Conservation (phyloP, 2,113 vertebrate species). For the Recurvirostra avosetta region DNA sequence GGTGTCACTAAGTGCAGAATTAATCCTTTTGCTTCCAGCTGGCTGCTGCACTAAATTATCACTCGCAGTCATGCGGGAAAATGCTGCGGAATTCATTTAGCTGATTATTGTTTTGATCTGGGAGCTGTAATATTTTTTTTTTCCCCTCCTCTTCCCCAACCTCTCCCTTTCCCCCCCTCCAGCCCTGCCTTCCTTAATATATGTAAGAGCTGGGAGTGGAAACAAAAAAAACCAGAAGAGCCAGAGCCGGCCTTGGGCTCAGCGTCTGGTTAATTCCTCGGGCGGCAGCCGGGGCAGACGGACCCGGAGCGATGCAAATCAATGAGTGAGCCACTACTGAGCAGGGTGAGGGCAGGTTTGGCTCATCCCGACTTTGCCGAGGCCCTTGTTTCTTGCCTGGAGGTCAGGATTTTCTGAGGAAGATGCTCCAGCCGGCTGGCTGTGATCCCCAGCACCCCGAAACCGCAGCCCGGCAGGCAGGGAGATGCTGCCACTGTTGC, state of each 20-base stretch:
- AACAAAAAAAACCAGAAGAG: constrained; percentile 38
- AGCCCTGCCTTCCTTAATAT: background rate
- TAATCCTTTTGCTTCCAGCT: constrained; percentile 88
- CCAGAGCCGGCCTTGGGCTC: background rate
- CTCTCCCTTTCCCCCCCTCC: background rate
- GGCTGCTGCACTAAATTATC: constrained; percentile 87
- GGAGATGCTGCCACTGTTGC: background rate
- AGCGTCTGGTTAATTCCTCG: background rate
- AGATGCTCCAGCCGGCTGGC: background rate
- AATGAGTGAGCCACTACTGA: background rate
- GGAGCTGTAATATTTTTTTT: constrained; percentile 39
- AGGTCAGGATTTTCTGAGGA: background rate
- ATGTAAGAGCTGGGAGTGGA: constrained; percentile 31
- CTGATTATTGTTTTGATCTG: constrained; percentile 84
- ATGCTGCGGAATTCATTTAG: constrained; percentile 87
- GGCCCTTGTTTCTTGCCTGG: background rate
- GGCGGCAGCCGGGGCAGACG: background rate
- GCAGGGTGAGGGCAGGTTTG: background rate
- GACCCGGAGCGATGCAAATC: background rate
- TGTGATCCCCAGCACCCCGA: background rate
- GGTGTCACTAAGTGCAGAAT: constrained; percentile 85
- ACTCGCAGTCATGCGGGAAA: constrained; percentile 88
- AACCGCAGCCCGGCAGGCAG: fast-evolving
- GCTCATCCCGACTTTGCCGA: background rate
- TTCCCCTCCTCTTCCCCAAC: background rate